Percentiles rank a stretch among this genome's conserved stretches.
These are phyloP conservation scores for Anarhynchus alexandrinus DNA, from an alignment of 2,113 vertebrate species.

Conservation along the genomic window DNA sequence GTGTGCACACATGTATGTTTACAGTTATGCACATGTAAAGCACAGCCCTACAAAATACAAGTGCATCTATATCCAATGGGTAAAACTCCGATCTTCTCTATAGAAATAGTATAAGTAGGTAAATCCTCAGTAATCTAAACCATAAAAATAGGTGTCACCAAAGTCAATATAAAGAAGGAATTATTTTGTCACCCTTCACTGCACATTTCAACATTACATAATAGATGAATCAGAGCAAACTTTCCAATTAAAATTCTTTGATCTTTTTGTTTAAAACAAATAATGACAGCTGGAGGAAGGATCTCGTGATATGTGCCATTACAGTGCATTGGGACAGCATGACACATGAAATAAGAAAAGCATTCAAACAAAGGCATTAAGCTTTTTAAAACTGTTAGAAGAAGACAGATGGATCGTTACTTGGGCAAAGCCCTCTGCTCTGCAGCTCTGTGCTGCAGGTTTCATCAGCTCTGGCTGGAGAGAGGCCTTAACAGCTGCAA, in stretches of 20 bases:
- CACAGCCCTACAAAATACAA: neutral
- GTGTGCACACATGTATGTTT: rapidly evolving
- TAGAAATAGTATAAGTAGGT: neutral
- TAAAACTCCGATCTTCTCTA: neutral
- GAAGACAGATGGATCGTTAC: neutral
- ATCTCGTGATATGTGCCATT: neutral
- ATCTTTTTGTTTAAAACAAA: neutral
- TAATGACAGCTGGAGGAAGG: neutral
- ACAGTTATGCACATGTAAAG: neutral
- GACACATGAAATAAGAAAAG: neutral
- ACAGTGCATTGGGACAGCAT: neutral
- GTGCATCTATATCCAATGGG: neutral
- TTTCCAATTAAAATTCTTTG: neutral
- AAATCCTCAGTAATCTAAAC: neutral
- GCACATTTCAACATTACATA: neutral
- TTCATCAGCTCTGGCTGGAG: neutral
- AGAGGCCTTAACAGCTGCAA: conserved; percentile 50
- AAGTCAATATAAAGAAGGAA: neutral
- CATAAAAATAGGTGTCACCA: neutral
- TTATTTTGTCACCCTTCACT: neutral
- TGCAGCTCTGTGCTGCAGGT: conserved; percentile 31
- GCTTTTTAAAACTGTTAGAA: neutral
- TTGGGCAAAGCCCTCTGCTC: conserved; percentile 1
- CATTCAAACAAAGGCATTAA: neutral
- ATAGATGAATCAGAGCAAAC: neutral